These are phyloP conservation scores for Mystacornis crossleyi DNA, from an alignment of 2,113 vertebrate genomes.

Conservation along the genomic window DNA sequence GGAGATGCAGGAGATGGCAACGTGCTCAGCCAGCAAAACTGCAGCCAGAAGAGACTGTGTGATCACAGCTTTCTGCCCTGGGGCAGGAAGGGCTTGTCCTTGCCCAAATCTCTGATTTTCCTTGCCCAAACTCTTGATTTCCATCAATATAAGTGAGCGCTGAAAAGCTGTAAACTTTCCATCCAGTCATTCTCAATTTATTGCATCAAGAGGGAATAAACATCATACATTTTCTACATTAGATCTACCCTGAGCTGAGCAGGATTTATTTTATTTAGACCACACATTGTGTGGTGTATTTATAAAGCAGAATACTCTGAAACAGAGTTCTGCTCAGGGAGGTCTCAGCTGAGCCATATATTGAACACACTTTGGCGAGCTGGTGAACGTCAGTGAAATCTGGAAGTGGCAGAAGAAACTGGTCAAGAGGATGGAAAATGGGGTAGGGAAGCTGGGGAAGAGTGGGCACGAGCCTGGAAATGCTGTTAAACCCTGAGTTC, in stretches of 20 bases:
- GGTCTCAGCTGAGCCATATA: not conserved
- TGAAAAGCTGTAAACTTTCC: conserved; percentile 35
- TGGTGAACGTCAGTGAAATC: not conserved
- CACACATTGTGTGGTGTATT: conserved; percentile 60
- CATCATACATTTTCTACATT: conserved; percentile 52
- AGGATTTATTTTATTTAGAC: conserved; percentile 66
- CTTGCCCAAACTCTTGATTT: conserved; percentile 11
- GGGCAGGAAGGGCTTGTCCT: not conserved
- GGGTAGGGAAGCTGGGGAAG: not conserved
- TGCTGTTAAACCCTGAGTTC: conserved; percentile 14
- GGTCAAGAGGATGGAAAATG: not conserved
- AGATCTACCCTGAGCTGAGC: not conserved
- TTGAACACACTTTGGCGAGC: not conserved
- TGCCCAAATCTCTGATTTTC: conserved; percentile 9
- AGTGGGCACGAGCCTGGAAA: conserved; percentile 1
- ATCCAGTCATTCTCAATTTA: conserved; percentile 39
- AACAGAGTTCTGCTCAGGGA: not conserved
- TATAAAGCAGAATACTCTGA: conserved; percentile 49
- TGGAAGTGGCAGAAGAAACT: not conserved
- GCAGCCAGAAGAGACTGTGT: not conserved
- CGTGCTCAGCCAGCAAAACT: not conserved
- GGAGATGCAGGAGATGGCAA: not conserved
- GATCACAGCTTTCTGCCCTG: not conserved
- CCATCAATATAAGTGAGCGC: not conserved
- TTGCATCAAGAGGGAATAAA: conserved; percentile 46